Conservation (phyloP, 2,888 invertebrate species). For the Aleiodes leptofemur region DNA sequence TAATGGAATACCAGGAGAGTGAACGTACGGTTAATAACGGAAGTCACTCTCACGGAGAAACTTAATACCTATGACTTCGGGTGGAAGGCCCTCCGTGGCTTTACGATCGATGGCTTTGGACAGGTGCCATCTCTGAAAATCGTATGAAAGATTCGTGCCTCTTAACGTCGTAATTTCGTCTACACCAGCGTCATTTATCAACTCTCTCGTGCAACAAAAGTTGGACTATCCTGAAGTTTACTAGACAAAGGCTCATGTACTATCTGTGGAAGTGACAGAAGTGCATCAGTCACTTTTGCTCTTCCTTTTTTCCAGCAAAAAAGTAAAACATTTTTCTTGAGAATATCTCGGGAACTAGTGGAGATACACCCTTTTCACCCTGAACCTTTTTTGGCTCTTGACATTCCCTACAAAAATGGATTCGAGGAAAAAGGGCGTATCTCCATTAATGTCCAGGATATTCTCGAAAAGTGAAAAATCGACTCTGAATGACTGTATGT, state of each 20-base stretch:
- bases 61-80: slow-evolving; percentile 22
- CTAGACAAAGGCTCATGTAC: background rate
- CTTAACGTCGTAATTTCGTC: background rate
- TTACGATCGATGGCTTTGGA: slow-evolving; percentile 69
- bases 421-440: too few relatives aligned
- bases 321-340: background rate
- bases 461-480: too few relatives aligned
- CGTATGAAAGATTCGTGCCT: background rate
- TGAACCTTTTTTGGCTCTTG: background rate
- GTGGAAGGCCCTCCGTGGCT: slow-evolving; percentile 43
- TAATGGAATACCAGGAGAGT: slow-evolving; percentile 12
- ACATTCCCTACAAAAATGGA: too few relatives aligned
- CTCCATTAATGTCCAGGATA: too few relatives aligned
- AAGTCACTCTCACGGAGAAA: slow-evolving; percentile 41
- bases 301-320: too few relatives aligned
- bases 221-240: background rate
- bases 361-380: background rate
- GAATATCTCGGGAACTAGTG: background rate
- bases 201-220: background rate
- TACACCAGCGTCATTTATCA: background rate
- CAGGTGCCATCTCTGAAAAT: slow-evolving; percentile 53
- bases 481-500: too few relatives aligned
- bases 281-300: slow-evolving; percentile 6
- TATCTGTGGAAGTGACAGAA: slow-evolving; percentile 1
- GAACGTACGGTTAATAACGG: slow-evolving; percentile 7